Conservation (phyloP, 2,797 vertebrate genomes). For the Todus mexicanus region DNA sequence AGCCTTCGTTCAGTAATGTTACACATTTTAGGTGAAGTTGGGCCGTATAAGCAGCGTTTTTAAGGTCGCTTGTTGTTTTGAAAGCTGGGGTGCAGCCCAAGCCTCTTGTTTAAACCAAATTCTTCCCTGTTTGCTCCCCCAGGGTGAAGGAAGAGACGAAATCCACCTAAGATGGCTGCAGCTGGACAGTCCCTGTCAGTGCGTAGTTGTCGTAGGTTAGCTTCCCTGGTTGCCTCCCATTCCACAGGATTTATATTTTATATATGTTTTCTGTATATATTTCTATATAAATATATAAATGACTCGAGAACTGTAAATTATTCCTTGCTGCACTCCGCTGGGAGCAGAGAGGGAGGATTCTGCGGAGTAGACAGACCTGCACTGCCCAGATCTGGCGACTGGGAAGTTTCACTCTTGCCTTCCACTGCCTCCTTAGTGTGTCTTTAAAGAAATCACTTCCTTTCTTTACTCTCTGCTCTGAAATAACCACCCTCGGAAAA, state of each 20-base stretch:
- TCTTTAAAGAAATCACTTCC: neutral
- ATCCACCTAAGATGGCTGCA: slow-evolving; percentile 67
- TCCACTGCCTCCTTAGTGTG: slow-evolving; percentile 25
- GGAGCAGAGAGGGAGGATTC: slow-evolving; percentile 27
- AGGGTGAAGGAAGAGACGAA: slow-evolving; percentile 81
- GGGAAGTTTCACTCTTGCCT: slow-evolving; percentile 26
- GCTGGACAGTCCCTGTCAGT: neutral
- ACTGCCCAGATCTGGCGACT: neutral
- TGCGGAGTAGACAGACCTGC: slow-evolving; percentile 10
- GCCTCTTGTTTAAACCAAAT: neutral
- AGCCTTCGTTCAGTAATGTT: neutral
- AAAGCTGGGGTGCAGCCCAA: neutral
- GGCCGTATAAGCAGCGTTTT: neutral
- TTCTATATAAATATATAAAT: slow-evolving; percentile 78
- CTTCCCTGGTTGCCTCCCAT: slow-evolving; percentile 28
- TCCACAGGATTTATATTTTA: slow-evolving; percentile 79
- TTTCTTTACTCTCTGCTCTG: neutral
- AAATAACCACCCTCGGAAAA: neutral
- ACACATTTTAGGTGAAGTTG: neutral
- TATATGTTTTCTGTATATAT: slow-evolving; percentile 78
- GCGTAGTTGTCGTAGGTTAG: neutral
- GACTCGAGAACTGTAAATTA: slow-evolving; percentile 68
- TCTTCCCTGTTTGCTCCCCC: neutral
- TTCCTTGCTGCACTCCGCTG: slow-evolving; percentile 48
- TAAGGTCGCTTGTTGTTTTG: neutral